These are phyloP conservation scores for Tiaroga cobitis DNA, from an alignment of 2,797 vertebrate genomes.

Conservation along the genomic window DNA sequence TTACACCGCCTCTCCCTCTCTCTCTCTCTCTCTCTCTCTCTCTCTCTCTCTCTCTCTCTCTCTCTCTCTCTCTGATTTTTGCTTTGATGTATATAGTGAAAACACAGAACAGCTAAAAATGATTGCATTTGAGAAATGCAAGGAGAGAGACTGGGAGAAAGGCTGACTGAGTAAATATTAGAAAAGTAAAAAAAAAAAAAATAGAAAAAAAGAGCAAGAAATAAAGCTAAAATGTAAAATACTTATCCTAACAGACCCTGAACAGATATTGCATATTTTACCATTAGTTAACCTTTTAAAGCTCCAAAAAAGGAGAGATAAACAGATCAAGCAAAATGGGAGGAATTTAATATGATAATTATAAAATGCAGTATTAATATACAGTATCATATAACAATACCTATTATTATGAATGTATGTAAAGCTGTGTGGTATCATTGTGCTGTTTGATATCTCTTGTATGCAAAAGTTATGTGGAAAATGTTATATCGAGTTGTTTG, in stretches of 20 bases:
- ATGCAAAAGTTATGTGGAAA: not conserved
- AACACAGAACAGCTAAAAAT: conserved; percentile 21
- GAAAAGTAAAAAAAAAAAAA: no score
- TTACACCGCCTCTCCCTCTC: conserved; percentile 34
- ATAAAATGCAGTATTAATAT: not conserved
- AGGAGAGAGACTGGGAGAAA: not conserved
- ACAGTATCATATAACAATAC: not conserved
- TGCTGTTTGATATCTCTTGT: not conserved
- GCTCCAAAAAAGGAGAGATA: not conserved
- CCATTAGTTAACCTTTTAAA: not conserved
- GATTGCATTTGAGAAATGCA: not conserved
- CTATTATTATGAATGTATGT: no score
- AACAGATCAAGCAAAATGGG: not conserved
- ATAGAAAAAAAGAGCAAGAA: not conserved
- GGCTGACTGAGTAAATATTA: not conserved
- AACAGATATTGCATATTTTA: not conserved
- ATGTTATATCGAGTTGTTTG: not conserved
- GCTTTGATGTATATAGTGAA: conserved; percentile 52
- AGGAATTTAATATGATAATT: not conserved
- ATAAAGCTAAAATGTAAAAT: not conserved
- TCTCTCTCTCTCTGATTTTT: conserved; percentile 2
- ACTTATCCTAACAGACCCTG: not conserved
- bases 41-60: no score
- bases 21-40: no score
- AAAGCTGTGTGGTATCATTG: not conserved